phyloP scores from a whole-genome alignment of 2,888 invertebrate species.

The Aphodius sticticus region DNA sequence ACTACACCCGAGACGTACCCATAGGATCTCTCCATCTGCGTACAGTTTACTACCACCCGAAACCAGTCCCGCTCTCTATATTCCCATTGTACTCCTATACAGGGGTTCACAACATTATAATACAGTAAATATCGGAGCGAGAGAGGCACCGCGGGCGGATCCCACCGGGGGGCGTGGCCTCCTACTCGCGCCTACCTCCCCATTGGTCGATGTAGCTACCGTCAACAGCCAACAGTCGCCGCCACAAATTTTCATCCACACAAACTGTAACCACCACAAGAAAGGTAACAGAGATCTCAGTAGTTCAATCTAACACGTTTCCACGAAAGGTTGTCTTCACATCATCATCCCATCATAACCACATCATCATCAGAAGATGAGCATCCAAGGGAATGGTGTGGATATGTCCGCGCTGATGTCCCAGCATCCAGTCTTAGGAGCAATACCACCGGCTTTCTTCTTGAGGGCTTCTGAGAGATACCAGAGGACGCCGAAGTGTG shows the following conservation, averaged over 20 bases:
- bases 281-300: slow-evolving; percentile 32
- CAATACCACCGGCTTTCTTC: slow-evolving; percentile 87
- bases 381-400: slow-evolving; percentile 84
- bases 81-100: slow-evolving; percentile 55
- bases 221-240: slow-evolving; percentile 57
- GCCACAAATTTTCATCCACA: slow-evolving; percentile 31
- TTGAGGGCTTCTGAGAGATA: slow-evolving; percentile 89
- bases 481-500: slow-evolving; percentile 97
- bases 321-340: slow-evolving; percentile 4
- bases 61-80: slow-evolving; percentile 53
- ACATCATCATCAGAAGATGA: slow-evolving; percentile 65
- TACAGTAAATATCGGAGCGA: slow-evolving; percentile 55
- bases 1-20: neutral
- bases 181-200: slow-evolving; percentile 23
- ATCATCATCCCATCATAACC: slow-evolving; percentile 7
- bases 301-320: slow-evolving; percentile 19
- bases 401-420: slow-evolving; percentile 88
- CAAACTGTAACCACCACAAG: slow-evolving; percentile 44
- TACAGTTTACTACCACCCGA: neutral
- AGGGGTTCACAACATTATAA: slow-evolving; percentile 48
- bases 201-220: slow-evolving; percentile 56
- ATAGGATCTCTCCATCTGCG: slow-evolving; percentile 43
- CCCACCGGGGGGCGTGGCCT: slow-evolving; percentile 35
- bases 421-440: slow-evolving; percentile 83
- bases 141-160: slow-evolving; percentile 50